Evolutionary conservation across 2,888 invertebrate genomes (phyloP).

Genomic region (Schizaphis graminum): DNA sequence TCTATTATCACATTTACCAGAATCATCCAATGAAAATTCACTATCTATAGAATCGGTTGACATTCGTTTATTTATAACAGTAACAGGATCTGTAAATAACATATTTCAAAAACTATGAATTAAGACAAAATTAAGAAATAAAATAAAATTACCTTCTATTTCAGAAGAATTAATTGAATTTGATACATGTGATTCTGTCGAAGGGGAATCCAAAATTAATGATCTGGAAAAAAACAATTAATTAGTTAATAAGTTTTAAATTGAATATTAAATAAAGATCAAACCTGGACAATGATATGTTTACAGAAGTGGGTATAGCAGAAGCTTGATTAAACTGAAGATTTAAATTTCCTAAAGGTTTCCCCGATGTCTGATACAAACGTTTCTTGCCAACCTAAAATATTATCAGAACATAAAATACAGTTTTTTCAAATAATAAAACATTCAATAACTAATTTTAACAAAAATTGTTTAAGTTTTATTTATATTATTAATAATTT

Average conservation of each 20-base stretch:
- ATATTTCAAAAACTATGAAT: background rate
- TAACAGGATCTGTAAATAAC: slow-evolving; percentile 44
- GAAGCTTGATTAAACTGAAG: slow-evolving; percentile 59
- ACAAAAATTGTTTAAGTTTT: background rate
- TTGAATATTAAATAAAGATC: background rate
- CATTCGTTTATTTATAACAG: slow-evolving; percentile 60
- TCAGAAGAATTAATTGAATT: slow-evolving; percentile 59
- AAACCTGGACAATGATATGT: slow-evolving; percentile 43
- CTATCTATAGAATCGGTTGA: slow-evolving; percentile 59
- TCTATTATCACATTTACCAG: slow-evolving; percentile 59
- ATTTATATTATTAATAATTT: background rate
- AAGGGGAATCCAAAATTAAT: slow-evolving; percentile 53
- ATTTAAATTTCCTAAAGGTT: slow-evolving; percentile 47
- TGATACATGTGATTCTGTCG: slow-evolving; percentile 55
- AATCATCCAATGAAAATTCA: slow-evolving; percentile 62
- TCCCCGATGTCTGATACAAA: slow-evolving; percentile 35
- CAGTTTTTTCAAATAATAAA: background rate
- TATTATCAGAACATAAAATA: slow-evolving; percentile 5
- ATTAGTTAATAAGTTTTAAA: background rate
- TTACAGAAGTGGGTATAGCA: slow-evolving; percentile 35
- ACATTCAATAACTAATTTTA: background rate
- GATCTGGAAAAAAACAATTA: background rate
- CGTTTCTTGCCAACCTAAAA: slow-evolving; percentile 62
- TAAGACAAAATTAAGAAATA: background rate
- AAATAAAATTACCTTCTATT: slow-evolving; percentile 40